Evolutionary conservation across 2,888 invertebrate genomes (phyloP), one percentile per base, ranked within the genome.

Genomic region (Patella caerulea): DNA sequence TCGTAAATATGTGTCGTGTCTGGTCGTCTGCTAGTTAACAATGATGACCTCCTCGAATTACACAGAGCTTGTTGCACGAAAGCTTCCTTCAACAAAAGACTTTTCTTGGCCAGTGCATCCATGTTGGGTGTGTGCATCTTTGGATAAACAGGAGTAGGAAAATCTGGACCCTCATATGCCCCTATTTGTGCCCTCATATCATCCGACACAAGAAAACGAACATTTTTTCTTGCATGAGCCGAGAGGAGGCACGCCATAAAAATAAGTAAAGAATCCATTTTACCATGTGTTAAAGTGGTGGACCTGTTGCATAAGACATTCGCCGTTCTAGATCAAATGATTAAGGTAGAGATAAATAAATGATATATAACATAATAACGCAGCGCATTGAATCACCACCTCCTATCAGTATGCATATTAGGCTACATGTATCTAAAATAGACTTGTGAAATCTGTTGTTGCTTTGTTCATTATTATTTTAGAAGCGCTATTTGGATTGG

Each of bases 21-120:
- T 0, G 84, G 83, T 11, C 84, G 79, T n/a, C 84, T 69, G 5
- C 82, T 79, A n/a, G 83, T 79, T 29, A 79, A 74, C 24, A 81
- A 72, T 0, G 79, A 79, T n/a, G 3, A 77, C 77, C 34, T 34
- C 2, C 34, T 34, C 2, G 34, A 2, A 34, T 34, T 34, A 34
- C 34, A 34, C 34, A 34, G 34, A 34, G 34, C 34, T 34, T 34
- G 34, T 34, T 34, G 81, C 14, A 72, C 80, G 70, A 24, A 79
- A 4, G 83, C 83, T 7, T 72, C 65, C 34, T 75, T 78, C 14
- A 83, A 73, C 2, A 79, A 69, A 12, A 83, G 53, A 34, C 80
- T 79, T 65, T 75, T 78, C 29, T 75, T 59, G 15, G 81, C 80
- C 5, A 83, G 77, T 4, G 29, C 69, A 74, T 79, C 80, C 1